Conservation (phyloP, 2,797 vertebrate genomes). For the Notolabrus celidotus region DNA sequence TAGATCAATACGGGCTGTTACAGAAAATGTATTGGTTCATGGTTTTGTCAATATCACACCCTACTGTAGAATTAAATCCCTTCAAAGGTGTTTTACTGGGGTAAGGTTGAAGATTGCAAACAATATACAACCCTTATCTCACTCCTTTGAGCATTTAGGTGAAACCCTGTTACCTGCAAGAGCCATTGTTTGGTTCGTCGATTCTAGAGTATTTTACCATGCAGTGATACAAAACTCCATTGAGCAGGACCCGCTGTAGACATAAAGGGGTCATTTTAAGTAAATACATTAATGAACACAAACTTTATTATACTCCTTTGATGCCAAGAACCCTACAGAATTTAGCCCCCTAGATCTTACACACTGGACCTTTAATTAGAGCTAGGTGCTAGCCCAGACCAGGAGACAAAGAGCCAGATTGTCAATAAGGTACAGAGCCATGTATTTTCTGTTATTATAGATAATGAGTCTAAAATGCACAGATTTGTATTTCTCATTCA, state of each 20-base stretch:
- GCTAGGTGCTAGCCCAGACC: background rate
- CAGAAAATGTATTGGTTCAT: background rate
- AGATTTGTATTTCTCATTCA: background rate
- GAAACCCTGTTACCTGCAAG: too few species aligned
- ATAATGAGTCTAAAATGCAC: background rate
- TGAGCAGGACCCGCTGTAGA: too few species aligned
- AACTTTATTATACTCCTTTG: background rate
- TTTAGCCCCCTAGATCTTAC: background rate
- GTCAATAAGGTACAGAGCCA: too few species aligned
- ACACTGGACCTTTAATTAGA: background rate
- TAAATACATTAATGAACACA: background rate
- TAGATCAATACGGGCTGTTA: background rate
- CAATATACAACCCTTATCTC: too few species aligned
- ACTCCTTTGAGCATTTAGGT: too few species aligned
- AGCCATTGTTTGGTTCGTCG: too few species aligned
- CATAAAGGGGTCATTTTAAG: background rate
- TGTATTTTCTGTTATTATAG: background rate
- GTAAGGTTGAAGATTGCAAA: too few species aligned
- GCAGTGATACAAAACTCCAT: too few species aligned
- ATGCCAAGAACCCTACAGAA: background rate
- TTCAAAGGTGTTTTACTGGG: too few species aligned
- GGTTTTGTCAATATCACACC: background rate
- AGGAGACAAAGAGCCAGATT: background rate
- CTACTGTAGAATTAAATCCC: too few species aligned
- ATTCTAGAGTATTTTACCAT: too few species aligned